Conservation (phyloP, 2,888 invertebrate genomes). For the Diplolepis rosae region DNA sequence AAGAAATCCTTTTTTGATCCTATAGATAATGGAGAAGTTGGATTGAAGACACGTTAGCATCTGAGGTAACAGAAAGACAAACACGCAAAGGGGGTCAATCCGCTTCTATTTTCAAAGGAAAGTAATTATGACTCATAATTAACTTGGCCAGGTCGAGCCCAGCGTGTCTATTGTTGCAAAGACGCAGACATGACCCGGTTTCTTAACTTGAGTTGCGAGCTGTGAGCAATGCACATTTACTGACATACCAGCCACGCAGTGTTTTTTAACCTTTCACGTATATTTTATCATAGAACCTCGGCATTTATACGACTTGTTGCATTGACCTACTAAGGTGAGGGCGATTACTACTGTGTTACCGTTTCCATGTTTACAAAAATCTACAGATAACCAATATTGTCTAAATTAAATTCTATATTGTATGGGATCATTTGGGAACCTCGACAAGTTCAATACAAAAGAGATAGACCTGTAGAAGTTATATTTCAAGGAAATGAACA, state of each 20-base stretch:
- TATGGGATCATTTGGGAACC: too few species aligned
- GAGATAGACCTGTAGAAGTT: too few species aligned
- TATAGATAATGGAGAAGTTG: neutral
- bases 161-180: slow-evolving; percentile 31
- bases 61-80: slow-evolving; percentile 20
- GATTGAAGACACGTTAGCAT: neutral
- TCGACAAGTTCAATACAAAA: too few species aligned
- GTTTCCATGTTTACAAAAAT: slow-evolving; percentile 36
- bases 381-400: neutral
- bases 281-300: slow-evolving; percentile 32
- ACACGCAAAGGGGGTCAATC: slow-evolving; percentile 30
- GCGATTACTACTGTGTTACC: slow-evolving; percentile 44
- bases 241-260: slow-evolving; percentile 34
- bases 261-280: slow-evolving; percentile 57
- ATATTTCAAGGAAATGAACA: too few species aligned
- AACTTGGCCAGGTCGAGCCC: slow-evolving; percentile 34
- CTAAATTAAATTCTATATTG: too few species aligned
- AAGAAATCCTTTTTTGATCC: neutral
- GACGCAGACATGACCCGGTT: slow-evolving; percentile 56
- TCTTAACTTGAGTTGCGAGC: slow-evolving; percentile 45
- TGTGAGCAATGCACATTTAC: slow-evolving; percentile 31
- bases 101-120: slow-evolving; percentile 46
- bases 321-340: slow-evolving; percentile 61
- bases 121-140: slow-evolving; percentile 54
- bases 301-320: slow-evolving; percentile 64